phyloP scores from a whole-genome alignment of 2,888 invertebrate genomes.

The Cordilura impudica region DNA sequence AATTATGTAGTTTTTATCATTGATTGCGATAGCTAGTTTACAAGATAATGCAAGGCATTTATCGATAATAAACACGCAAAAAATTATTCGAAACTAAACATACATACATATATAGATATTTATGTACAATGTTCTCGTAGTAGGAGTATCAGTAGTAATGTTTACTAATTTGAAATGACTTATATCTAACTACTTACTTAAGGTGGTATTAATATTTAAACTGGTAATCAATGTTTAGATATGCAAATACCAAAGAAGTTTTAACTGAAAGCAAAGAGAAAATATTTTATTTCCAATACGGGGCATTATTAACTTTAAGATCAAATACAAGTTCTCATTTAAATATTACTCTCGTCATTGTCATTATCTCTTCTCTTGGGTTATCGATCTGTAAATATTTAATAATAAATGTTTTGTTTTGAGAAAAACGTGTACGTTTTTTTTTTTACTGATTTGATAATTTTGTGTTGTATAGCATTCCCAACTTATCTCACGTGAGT shows the following conservation, averaged over 20 bases:
- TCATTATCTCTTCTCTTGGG: constrained; percentile 37
- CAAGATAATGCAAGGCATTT: constrained; percentile 41
- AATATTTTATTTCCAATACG: constrained; percentile 23
- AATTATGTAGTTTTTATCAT: constrained; percentile 22
- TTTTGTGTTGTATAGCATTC: constrained; percentile 21
- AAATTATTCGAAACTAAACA: background rate
- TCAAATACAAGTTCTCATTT: background rate
- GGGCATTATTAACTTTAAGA: constrained; percentile 23
- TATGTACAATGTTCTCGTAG: too few relatives aligned
- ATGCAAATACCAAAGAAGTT: constrained; percentile 19
- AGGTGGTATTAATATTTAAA: too few relatives aligned
- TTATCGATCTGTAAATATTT: constrained; percentile 53
- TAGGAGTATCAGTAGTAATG: constrained; percentile 29
- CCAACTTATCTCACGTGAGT: constrained; percentile 61
- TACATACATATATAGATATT: background rate
- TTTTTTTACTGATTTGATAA: constrained; percentile 53
- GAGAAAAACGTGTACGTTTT: constrained; percentile 49
- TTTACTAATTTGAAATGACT: background rate
- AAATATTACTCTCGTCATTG: too few relatives aligned
- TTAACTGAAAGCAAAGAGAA: background rate
- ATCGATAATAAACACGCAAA: constrained; percentile 44
- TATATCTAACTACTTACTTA: too few relatives aligned
- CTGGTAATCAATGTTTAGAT: background rate
- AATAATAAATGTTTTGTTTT: constrained; percentile 14
- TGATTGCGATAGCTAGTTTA: constrained; percentile 45